Evolutionary conservation across 2,113 vertebrate genomes (phyloP).

Genomic region (Oryzias woworae): DNA sequence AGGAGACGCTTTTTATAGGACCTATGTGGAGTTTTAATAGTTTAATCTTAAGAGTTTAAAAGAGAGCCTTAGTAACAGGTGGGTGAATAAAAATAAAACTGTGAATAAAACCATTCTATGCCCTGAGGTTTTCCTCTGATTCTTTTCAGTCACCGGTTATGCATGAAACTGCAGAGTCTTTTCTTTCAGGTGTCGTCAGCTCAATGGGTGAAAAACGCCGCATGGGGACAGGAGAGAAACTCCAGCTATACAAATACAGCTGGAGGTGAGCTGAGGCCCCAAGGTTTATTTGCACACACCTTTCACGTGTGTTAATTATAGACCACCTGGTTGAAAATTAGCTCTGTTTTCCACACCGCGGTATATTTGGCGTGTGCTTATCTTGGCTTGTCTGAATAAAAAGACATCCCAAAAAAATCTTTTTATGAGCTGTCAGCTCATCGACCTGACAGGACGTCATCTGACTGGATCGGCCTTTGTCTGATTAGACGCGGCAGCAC

Average conservation of each 20-base stretch:
- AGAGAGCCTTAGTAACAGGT: slow-evolving; percentile 9
- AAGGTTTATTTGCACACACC: slow-evolving; percentile 69
- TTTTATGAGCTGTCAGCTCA: slow-evolving; percentile 21
- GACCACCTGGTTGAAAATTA: slow-evolving; percentile 66
- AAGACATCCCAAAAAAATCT: neutral
- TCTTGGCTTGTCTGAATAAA: slow-evolving; percentile 9
- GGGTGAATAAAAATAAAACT: slow-evolving; percentile 30
- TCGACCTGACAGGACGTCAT: slow-evolving; percentile 31
- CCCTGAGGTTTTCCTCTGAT: slow-evolving; percentile 15
- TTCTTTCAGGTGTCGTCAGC: slow-evolving; percentile 53
- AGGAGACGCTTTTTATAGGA: neutral
- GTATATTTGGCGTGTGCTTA: slow-evolving; percentile 33
- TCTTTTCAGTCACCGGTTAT: slow-evolving; percentile 1
- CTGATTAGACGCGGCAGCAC: slow-evolving; percentile 18
- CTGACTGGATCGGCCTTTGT: slow-evolving; percentile 19
- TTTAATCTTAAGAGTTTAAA: neutral
- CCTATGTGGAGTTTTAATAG: neutral
- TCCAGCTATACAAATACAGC: slow-evolving; percentile 75
- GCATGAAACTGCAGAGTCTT: slow-evolving; percentile 24
- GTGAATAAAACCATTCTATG: slow-evolving; percentile 18
- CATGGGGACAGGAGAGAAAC: slow-evolving; percentile 49
- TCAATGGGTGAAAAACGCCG: slow-evolving; percentile 27
- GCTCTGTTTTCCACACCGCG: slow-evolving; percentile 29
- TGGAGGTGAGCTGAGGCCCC: slow-evolving; percentile 64
- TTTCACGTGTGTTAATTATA: slow-evolving; percentile 68